Percentiles rank a stretch among this genome's conserved stretches.
Evolutionary conservation across 2,113 vertebrate species (phyloP).

Genomic region (Scophthalmus maximus): DNA sequence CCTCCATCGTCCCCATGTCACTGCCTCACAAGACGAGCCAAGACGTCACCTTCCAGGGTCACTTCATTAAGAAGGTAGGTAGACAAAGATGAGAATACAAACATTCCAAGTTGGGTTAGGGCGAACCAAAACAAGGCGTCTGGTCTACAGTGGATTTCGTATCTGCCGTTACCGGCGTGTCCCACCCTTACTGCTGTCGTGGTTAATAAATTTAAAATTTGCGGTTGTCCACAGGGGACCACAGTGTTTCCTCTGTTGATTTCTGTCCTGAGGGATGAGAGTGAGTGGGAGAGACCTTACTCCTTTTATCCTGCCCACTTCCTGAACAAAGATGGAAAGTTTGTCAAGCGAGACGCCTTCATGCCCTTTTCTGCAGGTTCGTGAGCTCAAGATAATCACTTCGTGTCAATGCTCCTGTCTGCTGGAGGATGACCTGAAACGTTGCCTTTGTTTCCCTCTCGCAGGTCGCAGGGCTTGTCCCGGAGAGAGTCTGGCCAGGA

Average conservation of each 20-base stretch:
- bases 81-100: too few relatives aligned
- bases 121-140: too few relatives aligned
- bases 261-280: conserved; percentile 45
- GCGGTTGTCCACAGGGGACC: too few relatives aligned
- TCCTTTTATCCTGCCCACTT: conserved; percentile 54
- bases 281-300: conserved; percentile 37
- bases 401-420: too few relatives aligned
- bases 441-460: not conserved
- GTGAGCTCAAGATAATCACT: not conserved
- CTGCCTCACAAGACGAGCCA: conserved; percentile 33
- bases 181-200: too few relatives aligned
- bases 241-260: conserved; percentile 34
- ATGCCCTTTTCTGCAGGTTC: conserved; percentile 65
- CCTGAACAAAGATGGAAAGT: conserved; percentile 51
- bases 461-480: conserved; percentile 80
- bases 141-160: too few relatives aligned
- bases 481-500: conserved; percentile 82
- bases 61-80: conserved; percentile 46
- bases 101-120: too few relatives aligned
- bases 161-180: too few relatives aligned
- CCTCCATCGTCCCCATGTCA: conserved; percentile 26
- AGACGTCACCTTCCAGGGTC: conserved; percentile 55
- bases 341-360: conserved; percentile 49
- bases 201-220: too few relatives aligned
- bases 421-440: accelerated